phyloP scores from a whole-genome alignment of 2,888 invertebrate species.

The Mellilla xanthometata region DNA sequence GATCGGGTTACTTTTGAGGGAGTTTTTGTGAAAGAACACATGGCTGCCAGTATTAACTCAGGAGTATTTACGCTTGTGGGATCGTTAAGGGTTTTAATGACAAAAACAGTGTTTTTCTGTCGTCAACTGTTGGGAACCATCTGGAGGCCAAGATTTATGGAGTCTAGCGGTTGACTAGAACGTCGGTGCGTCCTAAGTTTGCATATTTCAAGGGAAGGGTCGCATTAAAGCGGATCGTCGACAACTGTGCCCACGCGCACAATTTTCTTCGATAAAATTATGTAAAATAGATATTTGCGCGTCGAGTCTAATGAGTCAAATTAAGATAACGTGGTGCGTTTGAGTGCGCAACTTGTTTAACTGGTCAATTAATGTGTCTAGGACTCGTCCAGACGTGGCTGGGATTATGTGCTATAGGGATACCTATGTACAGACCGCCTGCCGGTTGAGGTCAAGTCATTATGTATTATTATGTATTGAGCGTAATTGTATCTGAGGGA shows the following conservation, averaged over 20 bases:
- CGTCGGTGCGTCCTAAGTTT: slow-evolving; percentile 42
- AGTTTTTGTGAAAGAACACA: slow-evolving; percentile 45
- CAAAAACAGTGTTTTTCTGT: slow-evolving; percentile 42
- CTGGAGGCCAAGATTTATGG: slow-evolving; percentile 16
- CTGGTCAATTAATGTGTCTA: slow-evolving; percentile 63
- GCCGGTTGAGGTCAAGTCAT: slow-evolving; percentile 12
- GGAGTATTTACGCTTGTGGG: slow-evolving; percentile 58
- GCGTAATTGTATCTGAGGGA: slow-evolving; percentile 10
- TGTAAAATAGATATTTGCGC: slow-evolving; percentile 71
- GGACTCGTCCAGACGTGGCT: slow-evolving; percentile 54
- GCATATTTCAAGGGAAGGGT: slow-evolving; percentile 66
- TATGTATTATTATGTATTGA: slow-evolving; percentile 17
- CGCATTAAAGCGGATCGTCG: slow-evolving; percentile 63
- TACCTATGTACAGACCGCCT: slow-evolving; percentile 2
- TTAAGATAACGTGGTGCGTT: slow-evolving; percentile 65
- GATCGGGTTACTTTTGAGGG: slow-evolving; percentile 51
- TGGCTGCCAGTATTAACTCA: slow-evolving; percentile 43
- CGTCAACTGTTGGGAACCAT: slow-evolving; percentile 15
- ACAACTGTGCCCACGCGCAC: slow-evolving; percentile 61
- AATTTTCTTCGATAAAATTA: slow-evolving; percentile 76
- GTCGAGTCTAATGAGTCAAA: slow-evolving; percentile 68
- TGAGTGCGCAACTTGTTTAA: slow-evolving; percentile 56
- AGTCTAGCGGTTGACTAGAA: slow-evolving; percentile 9
- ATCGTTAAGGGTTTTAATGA: slow-evolving; percentile 53
- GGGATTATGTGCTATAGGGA: neutral